Percentiles rank a stretch among this genome's conserved stretches.
Evolutionary conservation across 1,140 invertebrate genomes (phyloP).

Genomic region (Drosophila takahashii): DNA sequence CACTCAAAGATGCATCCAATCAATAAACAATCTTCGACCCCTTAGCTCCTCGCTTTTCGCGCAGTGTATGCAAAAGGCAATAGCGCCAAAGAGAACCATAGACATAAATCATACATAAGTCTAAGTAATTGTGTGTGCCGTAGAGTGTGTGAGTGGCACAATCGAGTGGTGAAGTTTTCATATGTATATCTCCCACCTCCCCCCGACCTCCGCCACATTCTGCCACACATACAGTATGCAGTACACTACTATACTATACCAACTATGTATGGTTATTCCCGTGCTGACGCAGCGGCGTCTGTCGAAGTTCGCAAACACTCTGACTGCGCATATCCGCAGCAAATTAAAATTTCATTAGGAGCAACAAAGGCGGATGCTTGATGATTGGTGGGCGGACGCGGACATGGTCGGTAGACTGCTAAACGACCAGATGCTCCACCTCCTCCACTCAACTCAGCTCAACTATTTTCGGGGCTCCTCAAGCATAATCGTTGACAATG

Average conservation of each 20-base stretch:
- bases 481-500: slow-evolving; percentile 1
- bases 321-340: slow-evolving; percentile 82
- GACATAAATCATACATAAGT: slow-evolving; percentile 79
- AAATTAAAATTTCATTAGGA: slow-evolving; percentile 83
- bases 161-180: slow-evolving; percentile 16
- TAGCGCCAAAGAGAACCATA: slow-evolving; percentile 47
- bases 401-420: background rate
- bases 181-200: background rate
- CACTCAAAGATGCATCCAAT: slow-evolving; percentile 4
- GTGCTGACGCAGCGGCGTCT: slow-evolving; percentile 55
- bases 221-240: too few species aligned
- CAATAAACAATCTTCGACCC: background rate
- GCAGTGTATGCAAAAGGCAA: slow-evolving; percentile 36
- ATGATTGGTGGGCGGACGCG: slow-evolving; percentile 21
- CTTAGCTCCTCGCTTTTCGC: slow-evolving; percentile 4
- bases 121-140: slow-evolving; percentile 74
- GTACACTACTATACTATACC: background rate
- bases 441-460: background rate
- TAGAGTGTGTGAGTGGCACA: slow-evolving; percentile 7
- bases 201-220: background rate
- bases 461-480: slow-evolving; percentile 2
- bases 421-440: background rate
- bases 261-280: slow-evolving; percentile 6
- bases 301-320: slow-evolving; percentile 64
- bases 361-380: slow-evolving; percentile 63